A percentile compares a stretch with the other conserved stretches of the same genome.
Conservation (phyloP, 2,113 vertebrate genomes). For the Entomyzon cyanotis region DNA sequence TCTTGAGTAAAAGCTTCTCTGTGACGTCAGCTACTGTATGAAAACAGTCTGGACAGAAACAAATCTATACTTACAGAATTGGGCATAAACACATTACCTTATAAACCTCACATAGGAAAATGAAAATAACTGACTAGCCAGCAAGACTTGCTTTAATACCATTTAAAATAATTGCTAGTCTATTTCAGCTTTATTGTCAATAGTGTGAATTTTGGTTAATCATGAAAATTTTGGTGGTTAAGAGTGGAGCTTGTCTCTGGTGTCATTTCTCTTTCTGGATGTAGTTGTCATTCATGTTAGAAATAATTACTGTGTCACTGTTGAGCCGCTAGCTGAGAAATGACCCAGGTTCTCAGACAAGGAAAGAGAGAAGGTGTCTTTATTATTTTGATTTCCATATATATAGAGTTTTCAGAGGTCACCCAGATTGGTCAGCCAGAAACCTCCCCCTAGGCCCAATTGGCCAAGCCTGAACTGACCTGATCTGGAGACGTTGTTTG, state of each 20-base stretch:
- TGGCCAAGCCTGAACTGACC: no score
- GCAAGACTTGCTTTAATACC: neutral
- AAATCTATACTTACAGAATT: neutral
- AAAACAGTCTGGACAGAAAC: neutral
- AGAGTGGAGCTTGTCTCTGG: neutral
- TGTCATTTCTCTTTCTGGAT: neutral
- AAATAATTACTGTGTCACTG: neutral
- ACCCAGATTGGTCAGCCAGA: no score
- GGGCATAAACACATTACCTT: neutral
- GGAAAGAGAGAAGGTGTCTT: no score
- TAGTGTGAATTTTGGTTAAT: neutral
- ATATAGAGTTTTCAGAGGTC: no score
- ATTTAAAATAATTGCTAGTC: neutral
- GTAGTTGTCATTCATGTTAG: neutral
- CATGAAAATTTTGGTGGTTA: neutral
- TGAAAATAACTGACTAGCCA: neutral
- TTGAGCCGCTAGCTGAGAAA: no score
- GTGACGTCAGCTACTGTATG: neutral
- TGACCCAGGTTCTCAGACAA: no score
- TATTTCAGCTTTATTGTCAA: neutral
- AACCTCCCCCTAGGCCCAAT: no score
- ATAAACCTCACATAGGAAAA: neutral
- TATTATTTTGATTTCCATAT: no score
- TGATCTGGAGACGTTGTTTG: no score
- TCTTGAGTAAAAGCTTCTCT: neutral